These are phyloP conservation scores for Malthinus flaveolus DNA, from an alignment of 2,888 invertebrate genomes.

Conservation along the genomic window DNA sequence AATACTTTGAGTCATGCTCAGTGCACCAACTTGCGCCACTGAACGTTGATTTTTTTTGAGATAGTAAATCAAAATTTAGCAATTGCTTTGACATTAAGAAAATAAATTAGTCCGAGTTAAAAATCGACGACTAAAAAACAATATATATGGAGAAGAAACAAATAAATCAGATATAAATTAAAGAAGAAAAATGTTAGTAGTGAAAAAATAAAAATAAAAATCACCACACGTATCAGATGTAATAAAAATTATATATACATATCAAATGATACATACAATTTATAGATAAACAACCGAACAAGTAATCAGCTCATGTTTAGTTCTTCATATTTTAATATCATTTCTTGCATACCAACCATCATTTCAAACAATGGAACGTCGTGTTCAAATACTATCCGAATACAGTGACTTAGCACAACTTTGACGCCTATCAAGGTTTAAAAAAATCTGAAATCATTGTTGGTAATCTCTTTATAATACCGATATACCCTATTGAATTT, in stretches of 20 bases:
- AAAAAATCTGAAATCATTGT: slow-evolving; percentile 45
- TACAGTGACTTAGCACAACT: slow-evolving; percentile 40
- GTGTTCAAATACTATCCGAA: slow-evolving; percentile 36
- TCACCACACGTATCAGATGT: no score
- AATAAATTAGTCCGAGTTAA: no score
- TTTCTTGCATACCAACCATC: slow-evolving; percentile 36
- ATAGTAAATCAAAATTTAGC: no score
- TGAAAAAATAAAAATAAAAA: no score
- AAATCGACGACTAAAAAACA: no score
- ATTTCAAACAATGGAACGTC: slow-evolving; percentile 40
- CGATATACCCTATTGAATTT: slow-evolving; percentile 39
- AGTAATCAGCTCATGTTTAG: slow-evolving; percentile 33
- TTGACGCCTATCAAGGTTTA: slow-evolving; percentile 42
- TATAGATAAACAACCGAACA: slow-evolving; percentile 27
- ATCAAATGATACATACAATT: slow-evolving; percentile 7
- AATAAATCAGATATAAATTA: no score
- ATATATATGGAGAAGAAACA: no score
- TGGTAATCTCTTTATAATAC: slow-evolving; percentile 44
- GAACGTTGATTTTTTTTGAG: no score
- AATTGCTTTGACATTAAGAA: no score
- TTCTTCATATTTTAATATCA: slow-evolving; percentile 38
- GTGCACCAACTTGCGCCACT: no score
- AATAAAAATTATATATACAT: not conserved
- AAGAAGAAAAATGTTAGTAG: no score
- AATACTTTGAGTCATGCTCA: no score